Conservation (phyloP, 2,797 vertebrate genomes). For the Ispidina picta region DNA sequence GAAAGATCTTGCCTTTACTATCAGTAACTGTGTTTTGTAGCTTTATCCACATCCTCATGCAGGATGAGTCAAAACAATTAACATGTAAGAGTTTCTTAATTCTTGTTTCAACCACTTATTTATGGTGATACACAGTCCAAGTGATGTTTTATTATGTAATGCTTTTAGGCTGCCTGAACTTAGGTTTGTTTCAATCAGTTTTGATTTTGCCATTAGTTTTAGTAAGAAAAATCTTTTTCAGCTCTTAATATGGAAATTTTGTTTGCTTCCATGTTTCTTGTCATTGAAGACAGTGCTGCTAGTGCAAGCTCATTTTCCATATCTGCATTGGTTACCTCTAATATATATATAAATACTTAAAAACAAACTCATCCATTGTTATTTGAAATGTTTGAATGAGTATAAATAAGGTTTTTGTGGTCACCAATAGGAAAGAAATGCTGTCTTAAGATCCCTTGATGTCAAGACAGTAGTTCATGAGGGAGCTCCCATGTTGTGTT, state of each 20-base stretch:
- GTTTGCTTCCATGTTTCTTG: background rate
- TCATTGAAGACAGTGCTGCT: background rate
- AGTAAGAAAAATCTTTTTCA: background rate
- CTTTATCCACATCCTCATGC: background rate
- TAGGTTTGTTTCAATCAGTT: background rate
- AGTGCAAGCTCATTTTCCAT: background rate
- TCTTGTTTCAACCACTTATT: background rate
- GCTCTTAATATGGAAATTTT: background rate
- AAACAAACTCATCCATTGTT: background rate
- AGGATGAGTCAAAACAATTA: background rate
- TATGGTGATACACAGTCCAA: background rate
- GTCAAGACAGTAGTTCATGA: background rate
- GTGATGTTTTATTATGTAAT: background rate
- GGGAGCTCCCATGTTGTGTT: background rate
- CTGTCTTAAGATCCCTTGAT: background rate
- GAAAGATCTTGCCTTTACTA: background rate
- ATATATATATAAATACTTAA: background rate
- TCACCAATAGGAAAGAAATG: background rate
- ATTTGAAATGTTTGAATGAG: background rate
- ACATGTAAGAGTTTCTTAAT: background rate
- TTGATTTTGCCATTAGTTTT: background rate
- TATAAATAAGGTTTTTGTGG: background rate
- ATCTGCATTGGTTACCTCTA: background rate
- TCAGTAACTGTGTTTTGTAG: background rate
- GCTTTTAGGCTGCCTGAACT: background rate